A percentile compares a stretch with the other conserved stretches of the same genome.
Conservation (phyloP, 1,140 invertebrate genomes). For the Drusus annulatus region DNA sequence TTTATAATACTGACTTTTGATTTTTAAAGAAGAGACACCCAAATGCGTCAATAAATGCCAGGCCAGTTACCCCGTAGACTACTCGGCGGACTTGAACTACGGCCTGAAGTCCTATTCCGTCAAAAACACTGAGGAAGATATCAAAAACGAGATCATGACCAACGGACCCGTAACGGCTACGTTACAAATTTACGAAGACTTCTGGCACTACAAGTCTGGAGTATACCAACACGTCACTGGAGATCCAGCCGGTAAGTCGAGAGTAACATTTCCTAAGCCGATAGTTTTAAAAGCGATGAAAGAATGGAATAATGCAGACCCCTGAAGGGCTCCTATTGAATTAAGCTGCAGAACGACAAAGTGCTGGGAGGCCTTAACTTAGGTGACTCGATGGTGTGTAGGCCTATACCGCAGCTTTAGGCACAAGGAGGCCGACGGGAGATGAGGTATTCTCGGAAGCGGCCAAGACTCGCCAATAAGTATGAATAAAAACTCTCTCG, state of each 20-base stretch:
- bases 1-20: neutral
- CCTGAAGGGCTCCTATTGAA: no score
- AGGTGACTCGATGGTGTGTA: no score
- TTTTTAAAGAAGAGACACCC: constrained; percentile 76
- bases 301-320: no score
- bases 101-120: constrained; percentile 85
- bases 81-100: constrained; percentile 84
- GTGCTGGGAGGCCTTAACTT: no score
- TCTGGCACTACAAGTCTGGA: constrained; percentile 87
- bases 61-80: constrained; percentile 78
- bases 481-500: no score
- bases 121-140: constrained; percentile 74
- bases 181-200: constrained; percentile 92
- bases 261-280: no score
- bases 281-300: no score
- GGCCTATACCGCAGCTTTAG: no score
- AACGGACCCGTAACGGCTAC: constrained; percentile 94
- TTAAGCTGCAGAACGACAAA: no score
- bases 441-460: no score
- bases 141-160: constrained; percentile 87
- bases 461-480: no score
- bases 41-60: constrained; percentile 83
- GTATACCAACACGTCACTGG: constrained; percentile 90
- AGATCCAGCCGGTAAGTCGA: constrained; percentile 74
- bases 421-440: no score